Percentiles rank a stretch among this genome's conserved stretches.
phyloP scores from a whole-genome alignment of 2,888 invertebrate species.

The Drosophila algonquin region DNA sequence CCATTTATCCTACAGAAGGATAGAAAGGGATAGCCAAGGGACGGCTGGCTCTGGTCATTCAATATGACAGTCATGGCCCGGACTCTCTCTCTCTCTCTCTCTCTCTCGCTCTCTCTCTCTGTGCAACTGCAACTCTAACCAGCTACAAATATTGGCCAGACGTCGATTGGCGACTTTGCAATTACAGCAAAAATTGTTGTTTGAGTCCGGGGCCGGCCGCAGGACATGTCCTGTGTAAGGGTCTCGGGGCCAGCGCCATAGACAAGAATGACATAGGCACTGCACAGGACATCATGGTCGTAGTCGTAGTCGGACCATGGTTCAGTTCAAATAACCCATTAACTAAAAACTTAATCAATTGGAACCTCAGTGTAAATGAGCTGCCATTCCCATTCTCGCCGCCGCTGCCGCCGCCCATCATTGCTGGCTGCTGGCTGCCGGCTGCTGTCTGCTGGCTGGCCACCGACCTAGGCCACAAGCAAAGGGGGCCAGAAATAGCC shows the following conservation, averaged over 20 bases:
- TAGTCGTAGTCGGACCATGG: conserved; percentile 15
- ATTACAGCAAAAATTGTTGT: conserved; percentile 75
- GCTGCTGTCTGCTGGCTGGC: not conserved
- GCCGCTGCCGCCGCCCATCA: not conserved
- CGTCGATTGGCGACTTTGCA: conserved; percentile 71
- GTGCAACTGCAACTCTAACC: conserved; percentile 69
- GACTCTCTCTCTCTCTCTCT: conserved; percentile 9
- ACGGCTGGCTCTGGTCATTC: conserved; percentile 38
- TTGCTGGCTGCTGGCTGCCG: not conserved
- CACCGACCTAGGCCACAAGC: conserved; percentile 47
- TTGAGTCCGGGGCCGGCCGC: conserved; percentile 58
- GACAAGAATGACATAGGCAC: conserved; percentile 1
- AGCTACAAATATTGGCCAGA: conserved; percentile 71
- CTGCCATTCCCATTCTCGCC: conserved; percentile 21
- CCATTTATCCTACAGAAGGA: conserved; percentile 12
- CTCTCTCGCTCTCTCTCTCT: not conserved
- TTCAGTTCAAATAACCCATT: conserved; percentile 81
- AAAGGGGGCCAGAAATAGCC: conserved; percentile 2
- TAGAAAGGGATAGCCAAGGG: conserved; percentile 25
- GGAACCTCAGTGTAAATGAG: conserved; percentile 70
- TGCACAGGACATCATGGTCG: conserved; percentile 3
- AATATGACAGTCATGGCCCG: conserved; percentile 62
- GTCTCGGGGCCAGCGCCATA: conserved; percentile 9
- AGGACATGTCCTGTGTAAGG: conserved; percentile 51
- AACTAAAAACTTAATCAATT: conserved; percentile 82